Evolutionary conservation across 2,888 invertebrate genomes (phyloP), one percentile per base, ranked within the genome.

Genomic region (Caenorhabditis angaria): DNA sequence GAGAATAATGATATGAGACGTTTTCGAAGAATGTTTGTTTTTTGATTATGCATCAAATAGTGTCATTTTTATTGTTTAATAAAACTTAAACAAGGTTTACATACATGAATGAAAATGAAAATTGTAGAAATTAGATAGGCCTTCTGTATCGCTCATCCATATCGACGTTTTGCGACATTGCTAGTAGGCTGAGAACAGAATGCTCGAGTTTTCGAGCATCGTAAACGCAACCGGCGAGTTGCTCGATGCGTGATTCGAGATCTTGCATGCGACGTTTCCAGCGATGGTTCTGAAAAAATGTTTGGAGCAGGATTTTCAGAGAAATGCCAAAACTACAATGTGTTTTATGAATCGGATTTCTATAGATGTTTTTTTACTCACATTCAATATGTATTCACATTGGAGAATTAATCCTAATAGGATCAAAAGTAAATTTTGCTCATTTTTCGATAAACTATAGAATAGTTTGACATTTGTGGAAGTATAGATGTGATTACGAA

Each of bases 211-310:
- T 58, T 51, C 76, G 55, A 0, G 77, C 51, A 55, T 80, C 68
- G 59, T 80, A 80, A 14, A 80, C 80, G 61, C 74, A 70, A 12
- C 66, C 66, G 12, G 76, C 71, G 0, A 80, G 60, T 35, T 75
- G 70, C 48, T 76, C 74, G 22, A 80, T 74, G 41, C 72, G 20
- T 24, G 78, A 54, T 55, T 77, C 77, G 14, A 77, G 22, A 47
- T 70, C 65, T 50, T 63, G 66, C 60, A 75, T 70, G 32, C 66
- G 51, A 1, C 64, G 53, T 28, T 69, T 70, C 69, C 61, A 64
- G 2, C 59, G 60, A 24, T 66, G 62, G 28, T 66, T 74, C 74
- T 74, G 32, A 56, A 59, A 50, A 63, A 8, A 22, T 50, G 3
- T 4, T 10, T 25, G 2, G 3, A n/a, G n/a, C 27, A 12, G 20